Conservation (phyloP, 2,797 vertebrate species). For the Eurystomus glaucurus region DNA sequence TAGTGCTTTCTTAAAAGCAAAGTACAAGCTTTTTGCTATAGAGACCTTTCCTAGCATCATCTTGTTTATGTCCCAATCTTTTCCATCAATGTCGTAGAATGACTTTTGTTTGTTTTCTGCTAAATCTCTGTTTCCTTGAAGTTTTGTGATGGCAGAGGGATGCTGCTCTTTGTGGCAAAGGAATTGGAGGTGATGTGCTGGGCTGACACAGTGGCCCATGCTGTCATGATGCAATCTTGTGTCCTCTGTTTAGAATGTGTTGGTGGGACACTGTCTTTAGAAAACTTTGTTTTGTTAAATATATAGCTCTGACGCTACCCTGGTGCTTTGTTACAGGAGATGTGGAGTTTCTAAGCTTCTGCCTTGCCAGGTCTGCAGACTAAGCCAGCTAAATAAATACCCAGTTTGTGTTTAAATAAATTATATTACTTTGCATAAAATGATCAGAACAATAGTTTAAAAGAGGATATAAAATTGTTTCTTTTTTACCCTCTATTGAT, state of each 20-base stretch:
- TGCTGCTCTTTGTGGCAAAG: accelerated
- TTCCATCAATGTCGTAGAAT: background rate
- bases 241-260: background rate
- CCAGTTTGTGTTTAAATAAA: background rate
- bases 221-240: background rate
- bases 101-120: background rate
- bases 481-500: constrained; percentile 5
- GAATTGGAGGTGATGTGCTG: background rate
- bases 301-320: background rate
- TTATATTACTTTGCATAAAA: background rate
- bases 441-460: background rate
- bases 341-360: background rate
- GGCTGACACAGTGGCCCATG: background rate
- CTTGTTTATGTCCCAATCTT: background rate
- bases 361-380: background rate
- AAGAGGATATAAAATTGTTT: background rate
- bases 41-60: background rate
- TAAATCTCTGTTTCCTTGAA: background rate
- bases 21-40: background rate
- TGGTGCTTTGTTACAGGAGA: background rate
- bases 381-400: background rate
- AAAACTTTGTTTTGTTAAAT: background rate
- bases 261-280: background rate
- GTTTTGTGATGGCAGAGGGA: background rate
- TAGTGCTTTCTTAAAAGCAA: background rate